Base-by-base conservation (phyloP, 2,797 vertebrate species). In the Brachyalestes nurse region DNA sequence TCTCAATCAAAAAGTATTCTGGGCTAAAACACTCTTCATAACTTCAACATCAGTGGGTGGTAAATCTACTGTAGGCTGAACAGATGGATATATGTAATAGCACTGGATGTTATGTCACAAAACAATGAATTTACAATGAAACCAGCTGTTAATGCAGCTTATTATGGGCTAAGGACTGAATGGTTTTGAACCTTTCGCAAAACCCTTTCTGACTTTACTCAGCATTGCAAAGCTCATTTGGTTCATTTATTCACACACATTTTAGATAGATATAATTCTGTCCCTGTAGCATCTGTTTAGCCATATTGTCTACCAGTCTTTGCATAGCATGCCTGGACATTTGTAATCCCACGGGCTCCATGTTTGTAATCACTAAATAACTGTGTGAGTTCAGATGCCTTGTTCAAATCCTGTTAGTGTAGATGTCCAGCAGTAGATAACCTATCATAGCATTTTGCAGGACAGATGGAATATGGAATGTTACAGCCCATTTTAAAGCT, bases 311-410 rank as follows among this genome's bases (percentile, higher is more conserved):
- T 28, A 28, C 67, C 77, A 77, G 58, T 60, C 66, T 77, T 82
- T 81, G 55, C 70, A 77, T 64, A 77, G 49, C 74, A 77, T 38
- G 61, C 58, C 65, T 74, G 74, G 57, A 75, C 47, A 72, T 60
- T 25, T 42, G 66, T 82, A 82, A 83, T 73, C 75, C 78, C 53
- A 78, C 65, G 75, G 73, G 58, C 66, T 64, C 66, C 70, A 60
- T 77, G 58, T 77, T 82, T 82, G 75, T 72, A 82, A 72, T 82
- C 71, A 82, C 58, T 57, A 72, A 77, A 77, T 77, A 77, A 77
- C 66, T 53, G 47, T 77, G 49, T 38, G 58, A 71, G 57, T 25
- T 80, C 62, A 72, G 61, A 76, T 76, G 47, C 66, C 71, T 16
- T 64, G 74, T 21, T 76, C 47, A 65, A 72, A 82, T 76, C 58